phyloP scores from a whole-genome alignment of 2,888 invertebrate genomes.

The Mythimna impura region DNA sequence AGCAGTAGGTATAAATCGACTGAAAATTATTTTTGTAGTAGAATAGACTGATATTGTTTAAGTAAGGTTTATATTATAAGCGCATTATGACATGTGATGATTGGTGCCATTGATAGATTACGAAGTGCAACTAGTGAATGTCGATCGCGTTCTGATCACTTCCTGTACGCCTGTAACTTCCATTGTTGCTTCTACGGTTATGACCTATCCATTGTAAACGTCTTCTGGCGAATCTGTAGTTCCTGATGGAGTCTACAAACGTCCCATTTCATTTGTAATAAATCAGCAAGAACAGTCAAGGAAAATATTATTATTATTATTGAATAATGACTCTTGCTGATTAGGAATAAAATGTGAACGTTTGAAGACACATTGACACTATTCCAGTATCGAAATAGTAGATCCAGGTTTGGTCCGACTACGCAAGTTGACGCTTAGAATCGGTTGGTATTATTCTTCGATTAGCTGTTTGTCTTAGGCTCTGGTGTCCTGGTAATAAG shows the following conservation, averaged over 20 bases:
- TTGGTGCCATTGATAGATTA: constrained; percentile 90
- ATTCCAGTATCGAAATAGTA: constrained; percentile 1
- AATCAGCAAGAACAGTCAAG: constrained; percentile 2
- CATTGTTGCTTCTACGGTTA: constrained; percentile 82
- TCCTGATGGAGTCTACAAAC: constrained; percentile 2
- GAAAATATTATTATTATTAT: constrained; percentile 11
- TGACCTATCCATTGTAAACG: constrained; percentile 51
- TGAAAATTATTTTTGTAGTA: constrained; percentile 91
- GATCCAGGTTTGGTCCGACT: constrained; percentile 19
- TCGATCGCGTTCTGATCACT: constrained; percentile 80
- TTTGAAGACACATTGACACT: constrained; percentile 15
- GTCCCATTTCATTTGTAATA: background rate
- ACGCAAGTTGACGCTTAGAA: constrained; percentile 51
- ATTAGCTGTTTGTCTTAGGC: constrained; percentile 65
- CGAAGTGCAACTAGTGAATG: constrained; percentile 82
- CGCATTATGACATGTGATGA: constrained; percentile 90
- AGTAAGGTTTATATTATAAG: constrained; percentile 81
- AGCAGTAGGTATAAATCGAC: constrained; percentile 87
- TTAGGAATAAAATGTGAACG: background rate
- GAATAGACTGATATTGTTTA: constrained; percentile 90
- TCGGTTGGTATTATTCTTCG: constrained; percentile 59
- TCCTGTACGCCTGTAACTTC: constrained; percentile 85
- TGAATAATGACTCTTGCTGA: constrained; percentile 11
- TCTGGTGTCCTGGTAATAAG: constrained; percentile 64
- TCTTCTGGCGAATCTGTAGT: constrained; percentile 23